Evolutionary conservation across 37 sponge, comb jelly and placozoan genomes (phyloP).

Genomic region (Petrosia ficiformis): DNA sequence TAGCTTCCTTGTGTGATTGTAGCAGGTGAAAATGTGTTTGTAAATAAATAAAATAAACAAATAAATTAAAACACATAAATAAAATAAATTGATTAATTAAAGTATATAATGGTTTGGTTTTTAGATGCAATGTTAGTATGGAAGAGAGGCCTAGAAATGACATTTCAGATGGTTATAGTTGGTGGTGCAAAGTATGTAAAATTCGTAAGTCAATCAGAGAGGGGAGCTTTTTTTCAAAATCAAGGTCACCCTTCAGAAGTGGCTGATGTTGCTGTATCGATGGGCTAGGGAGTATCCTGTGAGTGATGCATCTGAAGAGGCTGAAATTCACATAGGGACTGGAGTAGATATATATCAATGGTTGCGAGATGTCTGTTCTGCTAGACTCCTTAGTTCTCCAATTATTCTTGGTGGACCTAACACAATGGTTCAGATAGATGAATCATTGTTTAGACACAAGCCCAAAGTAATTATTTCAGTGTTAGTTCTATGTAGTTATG

Average conservation of each 20-base stretch:
- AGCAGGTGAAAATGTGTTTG: too few relatives aligned
- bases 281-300: conserved; percentile 54
- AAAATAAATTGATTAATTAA: too few relatives aligned
- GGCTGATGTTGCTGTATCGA: conserved; percentile 41
- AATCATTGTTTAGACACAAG: too few relatives aligned
- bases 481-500: too few relatives aligned
- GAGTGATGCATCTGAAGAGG: conserved; percentile 25
- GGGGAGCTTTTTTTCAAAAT: conserved; percentile 49
- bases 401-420: too few relatives aligned
- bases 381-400: neutral
- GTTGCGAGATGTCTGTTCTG: conserved; percentile 17
- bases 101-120: too few relatives aligned
- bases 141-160: conserved; percentile 14
- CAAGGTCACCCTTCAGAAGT: conserved; percentile 52
- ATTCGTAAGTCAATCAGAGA: conserved; percentile 33
- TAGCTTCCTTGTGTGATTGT: too few relatives aligned
- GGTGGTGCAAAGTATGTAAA: conserved; percentile 48
- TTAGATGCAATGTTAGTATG: conserved; percentile 16
- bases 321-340: conserved; percentile 44
- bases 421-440: neutral
- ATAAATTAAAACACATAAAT: too few relatives aligned
- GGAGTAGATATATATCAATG: too few relatives aligned
- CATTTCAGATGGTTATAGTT: conserved; percentile 29
- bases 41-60: too few relatives aligned
- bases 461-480: neutral